These are phyloP conservation scores for Hirtodrosophila histrioides DNA, from an alignment of 2,888 invertebrate genomes.

Conservation along the genomic window DNA sequence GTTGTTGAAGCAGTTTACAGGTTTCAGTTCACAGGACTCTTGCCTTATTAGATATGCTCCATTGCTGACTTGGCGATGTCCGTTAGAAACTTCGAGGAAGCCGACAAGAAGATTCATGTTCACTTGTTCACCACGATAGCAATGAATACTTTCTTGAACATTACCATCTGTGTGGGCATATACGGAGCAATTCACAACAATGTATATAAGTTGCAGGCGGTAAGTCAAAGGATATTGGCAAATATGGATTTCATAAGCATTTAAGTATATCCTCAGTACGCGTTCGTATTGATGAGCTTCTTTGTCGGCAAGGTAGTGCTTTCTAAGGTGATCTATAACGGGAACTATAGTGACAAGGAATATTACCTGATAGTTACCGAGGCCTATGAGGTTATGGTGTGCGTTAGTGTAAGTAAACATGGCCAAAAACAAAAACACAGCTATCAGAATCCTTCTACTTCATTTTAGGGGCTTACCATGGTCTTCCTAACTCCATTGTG, in stretches of 20 bases:
- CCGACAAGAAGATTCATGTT: background rate
- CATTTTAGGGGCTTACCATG: background rate
- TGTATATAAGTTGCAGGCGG: constrained; percentile 16
- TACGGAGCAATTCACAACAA: constrained; percentile 13
- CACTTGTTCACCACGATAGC: constrained; percentile 10
- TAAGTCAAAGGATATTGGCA: background rate
- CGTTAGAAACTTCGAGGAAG: constrained; percentile 4
- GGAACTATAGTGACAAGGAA: background rate
- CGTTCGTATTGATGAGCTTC: constrained; percentile 18
- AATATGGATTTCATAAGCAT: background rate
- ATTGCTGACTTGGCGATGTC: constrained; percentile 9
- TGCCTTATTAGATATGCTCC: constrained; percentile 17
- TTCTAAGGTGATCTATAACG: background rate
- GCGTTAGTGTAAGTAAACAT: constrained; percentile 36
- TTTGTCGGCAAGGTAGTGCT: constrained; percentile 33
- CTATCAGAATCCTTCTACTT: background rate
- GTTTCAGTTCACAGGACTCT: too few species aligned
- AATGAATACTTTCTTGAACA: constrained; percentile 15
- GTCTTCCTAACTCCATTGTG: constrained; percentile 11
- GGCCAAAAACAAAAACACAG: fast-evolving
- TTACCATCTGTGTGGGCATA: constrained; percentile 23
- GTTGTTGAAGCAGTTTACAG: background rate
- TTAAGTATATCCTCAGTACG: constrained; percentile 12
- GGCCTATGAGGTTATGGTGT: constrained; percentile 27
- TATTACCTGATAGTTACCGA: background rate